Evolutionary conservation across 2,888 invertebrate species (phyloP), one percentile per base, ranked within the genome.

Genomic region (Spatulosminthurus flaviceps): DNA sequence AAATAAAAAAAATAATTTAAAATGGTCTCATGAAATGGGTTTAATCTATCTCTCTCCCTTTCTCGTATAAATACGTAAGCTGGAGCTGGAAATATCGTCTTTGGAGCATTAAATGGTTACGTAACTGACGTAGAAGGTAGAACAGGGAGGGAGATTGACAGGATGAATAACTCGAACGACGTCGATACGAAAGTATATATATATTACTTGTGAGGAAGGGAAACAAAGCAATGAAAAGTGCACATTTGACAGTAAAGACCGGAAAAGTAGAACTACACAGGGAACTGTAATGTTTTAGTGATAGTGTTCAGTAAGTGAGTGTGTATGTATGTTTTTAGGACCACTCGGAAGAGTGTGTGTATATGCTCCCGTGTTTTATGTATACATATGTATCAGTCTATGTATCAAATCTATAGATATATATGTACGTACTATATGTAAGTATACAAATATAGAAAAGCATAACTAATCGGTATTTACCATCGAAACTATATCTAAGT

Each of bases 221-320:
- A 64, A 22, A 64, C 26, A 26, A 64, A 67, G 67, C 51, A 51
- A 51, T 51, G 51, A 51, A 51, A 51, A 51, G 51, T 51, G 51
- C 51, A 51, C 51, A 51, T 51, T 51, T 67, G 67, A 67, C 26
- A 67, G 26, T 67, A 29, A 67, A 67, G 26, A 26, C 67, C 67
- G 28, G 67, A 26, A 67, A 67, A 67, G 13, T n/a, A 26, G 29
- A 67, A 51, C 51, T 51, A 51, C n/a, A 51, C 9, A 9, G 16
- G 51, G n/a, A 51, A 51, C 16, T 51, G 19, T 51, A 2, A 51
- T 19, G 19, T 19, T 51, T 19, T 51, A 51, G 51, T 19, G 5
- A 11, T 34, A 7, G 34, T 34, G 34, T 9, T 34, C 4, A n/a
- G n/a, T n/a, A n/a, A n/a, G n/a, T n/a, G n/a, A n/a, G n/a, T n/a